Evolutionary conservation across 2,888 invertebrate genomes (phyloP).

Genomic region (Eupithecia subfuscata): DNA sequence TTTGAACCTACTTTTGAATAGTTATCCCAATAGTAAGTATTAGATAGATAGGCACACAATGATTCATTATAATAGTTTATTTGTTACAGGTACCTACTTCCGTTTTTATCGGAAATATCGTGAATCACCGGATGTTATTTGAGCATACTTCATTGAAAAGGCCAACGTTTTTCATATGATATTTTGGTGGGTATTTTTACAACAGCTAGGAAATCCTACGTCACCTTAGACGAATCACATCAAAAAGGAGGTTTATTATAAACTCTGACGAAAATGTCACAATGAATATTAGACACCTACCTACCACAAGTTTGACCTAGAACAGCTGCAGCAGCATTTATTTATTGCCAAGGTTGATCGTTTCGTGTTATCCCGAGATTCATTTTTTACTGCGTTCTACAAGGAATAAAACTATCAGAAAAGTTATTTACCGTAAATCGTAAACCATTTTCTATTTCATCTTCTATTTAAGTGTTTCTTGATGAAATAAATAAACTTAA

Average conservation of each 20-base stretch:
- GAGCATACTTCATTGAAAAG: background rate
- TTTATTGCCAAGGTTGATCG: too few species aligned
- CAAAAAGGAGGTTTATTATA: background rate
- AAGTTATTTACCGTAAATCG: too few species aligned
- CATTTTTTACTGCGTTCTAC: too few species aligned
- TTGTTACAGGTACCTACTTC: background rate
- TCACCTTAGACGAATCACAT: background rate
- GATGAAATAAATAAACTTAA: background rate
- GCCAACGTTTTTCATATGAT: background rate
- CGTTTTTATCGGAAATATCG: background rate
- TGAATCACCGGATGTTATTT: conserved; percentile 1
- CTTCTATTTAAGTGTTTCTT: too few species aligned
- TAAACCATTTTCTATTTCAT: too few species aligned
- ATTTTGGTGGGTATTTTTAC: background rate
- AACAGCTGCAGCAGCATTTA: too few species aligned
- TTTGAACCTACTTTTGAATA: background rate
- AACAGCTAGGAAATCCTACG: background rate
- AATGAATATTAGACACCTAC: too few species aligned
- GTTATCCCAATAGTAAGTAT: background rate
- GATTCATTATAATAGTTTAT: background rate
- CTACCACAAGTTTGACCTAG: too few species aligned
- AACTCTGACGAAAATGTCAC: background rate
- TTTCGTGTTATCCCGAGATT: too few species aligned
- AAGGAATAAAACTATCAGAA: too few species aligned
- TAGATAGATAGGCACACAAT: background rate